Evolutionary conservation across 2,888 invertebrate species (phyloP).

Genomic region (Hirtodrosophila duncani): DNA sequence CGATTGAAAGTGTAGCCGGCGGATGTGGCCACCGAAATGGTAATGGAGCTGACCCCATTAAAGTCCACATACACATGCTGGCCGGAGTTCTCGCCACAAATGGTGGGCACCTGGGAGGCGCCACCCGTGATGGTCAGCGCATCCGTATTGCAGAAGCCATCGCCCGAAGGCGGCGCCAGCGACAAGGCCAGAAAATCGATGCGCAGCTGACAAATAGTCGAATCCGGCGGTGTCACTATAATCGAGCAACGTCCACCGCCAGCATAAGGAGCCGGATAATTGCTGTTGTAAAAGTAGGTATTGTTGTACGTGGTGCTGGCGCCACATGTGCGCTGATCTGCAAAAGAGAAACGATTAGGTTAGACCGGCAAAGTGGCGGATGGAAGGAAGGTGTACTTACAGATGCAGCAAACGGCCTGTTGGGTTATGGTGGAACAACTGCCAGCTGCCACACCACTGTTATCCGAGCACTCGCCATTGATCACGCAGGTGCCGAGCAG

Average conservation of each 20-base stretch:
- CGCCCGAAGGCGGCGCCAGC: slow-evolving; percentile 85
- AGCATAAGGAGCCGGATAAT: slow-evolving; percentile 85
- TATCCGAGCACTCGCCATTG: slow-evolving; percentile 85
- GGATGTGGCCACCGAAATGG: slow-evolving; percentile 83
- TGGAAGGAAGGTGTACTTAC: slow-evolving; percentile 81
- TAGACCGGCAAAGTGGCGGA: too few species aligned
- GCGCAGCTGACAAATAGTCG: slow-evolving; percentile 81
- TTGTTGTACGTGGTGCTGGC: slow-evolving; percentile 85
- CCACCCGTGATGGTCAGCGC: slow-evolving; percentile 85
- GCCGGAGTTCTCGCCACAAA: slow-evolving; percentile 90
- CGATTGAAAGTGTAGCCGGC: slow-evolving; percentile 81
- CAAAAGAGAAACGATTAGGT: too few species aligned
- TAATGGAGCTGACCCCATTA: slow-evolving; percentile 83
- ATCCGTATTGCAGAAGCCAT: slow-evolving; percentile 86
- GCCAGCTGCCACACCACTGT: slow-evolving; percentile 86
- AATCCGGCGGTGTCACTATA: slow-evolving; percentile 85
- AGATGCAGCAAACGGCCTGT: slow-evolving; percentile 89
- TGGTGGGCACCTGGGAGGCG: slow-evolving; percentile 82
- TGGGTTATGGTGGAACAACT: slow-evolving; percentile 83
- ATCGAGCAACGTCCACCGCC: slow-evolving; percentile 85
- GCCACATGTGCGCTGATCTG: slow-evolving; percentile 87
- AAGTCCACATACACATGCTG: slow-evolving; percentile 89
- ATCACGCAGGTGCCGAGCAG: slow-evolving; percentile 88
- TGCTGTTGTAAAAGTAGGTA: slow-evolving; percentile 89
- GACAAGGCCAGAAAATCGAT: slow-evolving; percentile 87